These are phyloP conservation scores for Iphiclides podalirius DNA, from an alignment of 2,888 invertebrate genomes.

Conservation along the genomic window DNA sequence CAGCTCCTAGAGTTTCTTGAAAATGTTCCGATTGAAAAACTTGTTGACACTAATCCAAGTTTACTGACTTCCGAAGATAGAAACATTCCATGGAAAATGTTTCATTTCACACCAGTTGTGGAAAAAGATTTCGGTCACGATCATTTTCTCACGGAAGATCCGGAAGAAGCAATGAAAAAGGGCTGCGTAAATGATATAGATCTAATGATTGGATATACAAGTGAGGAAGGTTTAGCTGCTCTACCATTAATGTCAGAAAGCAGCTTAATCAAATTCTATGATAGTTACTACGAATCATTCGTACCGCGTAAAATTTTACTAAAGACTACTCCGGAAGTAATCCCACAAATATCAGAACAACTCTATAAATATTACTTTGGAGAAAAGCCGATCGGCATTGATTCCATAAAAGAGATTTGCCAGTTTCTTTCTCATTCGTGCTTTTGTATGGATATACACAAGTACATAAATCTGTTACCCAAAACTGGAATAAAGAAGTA, in stretches of 20 bases:
- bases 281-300: conserved; percentile 41
- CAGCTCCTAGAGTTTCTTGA: conserved; percentile 40
- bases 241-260: conserved; percentile 28
- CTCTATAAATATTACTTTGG: conserved; percentile 47
- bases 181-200: conserved; percentile 78
- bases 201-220: conserved; percentile 84
- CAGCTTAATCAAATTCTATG: conserved; percentile 29
- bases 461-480: conserved; percentile 32
- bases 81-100: conserved; percentile 39
- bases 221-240: conserved; percentile 78
- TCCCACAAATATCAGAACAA: conserved; percentile 39
- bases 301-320: conserved; percentile 43
- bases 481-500: conserved; percentile 34
- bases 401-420: conserved; percentile 38
- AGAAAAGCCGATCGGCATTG: conserved; percentile 30
- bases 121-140: conserved; percentile 51
- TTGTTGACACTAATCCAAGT: conserved; percentile 35
- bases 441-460: conserved; percentile 37
- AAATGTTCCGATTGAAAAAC: conserved; percentile 33
- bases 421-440: conserved; percentile 33
- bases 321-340: conserved; percentile 30
- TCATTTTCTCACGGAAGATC: conserved; percentile 43
- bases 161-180: conserved; percentile 40
- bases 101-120: conserved; percentile 46
- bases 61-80: conserved; percentile 41